These are phyloP conservation scores for Oncorhynchus keta DNA, from an alignment of 2,113 vertebrate species.

Conservation along the genomic window DNA sequence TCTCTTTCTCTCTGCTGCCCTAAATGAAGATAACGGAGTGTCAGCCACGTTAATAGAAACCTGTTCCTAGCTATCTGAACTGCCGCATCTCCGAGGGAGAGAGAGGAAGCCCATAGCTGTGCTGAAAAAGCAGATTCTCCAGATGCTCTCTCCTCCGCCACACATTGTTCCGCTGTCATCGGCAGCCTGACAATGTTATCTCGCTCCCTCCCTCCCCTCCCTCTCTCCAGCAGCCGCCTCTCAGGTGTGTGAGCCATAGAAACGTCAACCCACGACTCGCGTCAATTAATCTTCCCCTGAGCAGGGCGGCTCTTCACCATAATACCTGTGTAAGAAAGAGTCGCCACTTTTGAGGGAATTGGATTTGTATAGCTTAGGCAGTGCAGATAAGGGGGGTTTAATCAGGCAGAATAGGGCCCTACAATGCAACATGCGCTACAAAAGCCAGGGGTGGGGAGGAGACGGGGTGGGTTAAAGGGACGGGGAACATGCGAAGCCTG, in stretches of 20 bases:
- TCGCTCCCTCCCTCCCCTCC: slow-evolving; percentile 75
- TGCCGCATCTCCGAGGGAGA: slow-evolving; percentile 38
- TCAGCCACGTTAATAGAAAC: slow-evolving; percentile 81
- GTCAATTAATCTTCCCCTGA: slow-evolving; percentile 96
- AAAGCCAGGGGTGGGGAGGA: slow-evolving; percentile 77
- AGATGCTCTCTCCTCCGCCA: slow-evolving; percentile 79
- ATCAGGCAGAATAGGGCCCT: slow-evolving; percentile 84
- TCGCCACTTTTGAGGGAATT: slow-evolving; percentile 95
- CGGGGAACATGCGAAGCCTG: slow-evolving; percentile 90
- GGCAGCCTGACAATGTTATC: slow-evolving; percentile 94
- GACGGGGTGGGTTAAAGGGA: slow-evolving; percentile 41
- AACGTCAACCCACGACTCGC: slow-evolving; percentile 87
- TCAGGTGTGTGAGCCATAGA: slow-evolving; percentile 80
- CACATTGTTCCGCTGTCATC: slow-evolving; percentile 86
- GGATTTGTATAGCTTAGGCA: slow-evolving; percentile 93
- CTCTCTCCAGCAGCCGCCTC: slow-evolving; percentile 84
- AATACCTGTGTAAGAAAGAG: slow-evolving; percentile 96
- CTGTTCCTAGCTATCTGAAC: slow-evolving; percentile 75
- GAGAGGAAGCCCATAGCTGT: slow-evolving; percentile 53
- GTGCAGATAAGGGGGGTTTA: slow-evolving; percentile 98
- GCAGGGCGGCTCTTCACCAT: slow-evolving; percentile 70
- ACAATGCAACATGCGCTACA: slow-evolving; percentile 86
- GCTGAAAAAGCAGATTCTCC: slow-evolving; percentile 77
- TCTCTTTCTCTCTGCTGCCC: slow-evolving; percentile 11
- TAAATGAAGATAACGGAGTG: slow-evolving; percentile 79